Base-by-base conservation (phyloP, 30 jellyfish, hydroid and myxozoan genomes). In the Turritopsis rubra region DNA sequence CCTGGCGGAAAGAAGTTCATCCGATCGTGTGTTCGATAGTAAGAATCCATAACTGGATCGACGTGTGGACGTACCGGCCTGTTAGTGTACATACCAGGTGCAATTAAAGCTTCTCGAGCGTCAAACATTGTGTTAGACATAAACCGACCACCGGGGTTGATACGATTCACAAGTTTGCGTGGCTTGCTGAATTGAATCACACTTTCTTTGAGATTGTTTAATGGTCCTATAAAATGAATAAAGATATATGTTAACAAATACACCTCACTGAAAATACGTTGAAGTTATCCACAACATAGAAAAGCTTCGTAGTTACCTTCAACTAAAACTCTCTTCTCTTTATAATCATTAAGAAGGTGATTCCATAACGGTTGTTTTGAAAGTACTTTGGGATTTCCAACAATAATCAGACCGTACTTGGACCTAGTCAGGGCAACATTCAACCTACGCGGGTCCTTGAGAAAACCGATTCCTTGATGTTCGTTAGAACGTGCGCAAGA, bases 401-500 rank as follows among this genome's bases (percentile, higher is more conserved):
- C 86, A 60, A 95, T 95, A 68, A 95, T 95, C 75, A 95, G 75
- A 70, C 99, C 99, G 87, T 89, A 95, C 60, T 95, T 95, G 68
- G 99, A 83, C 30, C 99, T 95, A 8, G 99, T 95, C 84, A 90
- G 52, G 19, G 99, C 99, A 24, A 95, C 99, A 83, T 95, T 95
- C 68, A 95, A 89, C 13, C 99, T 89, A 8, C 99, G 94, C 7
- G 99, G 97, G 73, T 95, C 99, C 73, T 95, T 95, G 89, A 95
- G 86, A 82, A 95, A 95, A 16, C 99, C 99, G 79, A 95, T 95
- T 19, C 99, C 99, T 92, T 94, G 99, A 31, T 94, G 97, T 29
- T 95, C 99, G 85, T 95, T 95, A 8, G 99, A 95, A 19, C 99
- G 91, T 65, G 96, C 99, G 80, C 99, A 95, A 21, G 99, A 89